Evolutionary conservation across 2,113 vertebrate species (phyloP), one percentile per base, ranked within the genome.

Genomic region (Eublepharis macularius): DNA sequence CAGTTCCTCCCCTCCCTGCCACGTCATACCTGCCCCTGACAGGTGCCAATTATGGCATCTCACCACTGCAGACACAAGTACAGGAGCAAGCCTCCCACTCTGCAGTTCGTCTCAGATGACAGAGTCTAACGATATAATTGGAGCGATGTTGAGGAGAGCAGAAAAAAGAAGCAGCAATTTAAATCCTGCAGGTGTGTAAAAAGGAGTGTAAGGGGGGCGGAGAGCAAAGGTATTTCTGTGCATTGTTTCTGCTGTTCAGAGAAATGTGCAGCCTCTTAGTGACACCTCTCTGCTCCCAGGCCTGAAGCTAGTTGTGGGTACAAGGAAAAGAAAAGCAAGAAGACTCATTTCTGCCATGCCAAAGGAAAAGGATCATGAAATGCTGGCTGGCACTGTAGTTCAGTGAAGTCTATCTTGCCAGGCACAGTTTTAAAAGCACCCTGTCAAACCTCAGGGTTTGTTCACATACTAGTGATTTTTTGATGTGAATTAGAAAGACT

Each of bases 11-110:
- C 86, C 57, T 45, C 43, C 54, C 19, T 26, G 8, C 17, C 43
- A 63, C 47, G 32, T 73, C 57, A 87, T 69, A 89, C 73, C 3
- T 26, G 49, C 73, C 60, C 69, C 80, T 94, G 94, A 93, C 94
- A 95, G 94, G 91, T 95, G 94, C 93, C 93, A 94, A 94, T 94
- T 94, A 94, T 5, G 16, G 87, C 86, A 73, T 93, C 87, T 86
- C 79, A 54, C 6, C 63, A 90, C 89, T 89, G 82, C 81, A 89
- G 90, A 92, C 92, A 94, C 89, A 93, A 83, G 87, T 91, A 1
- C 54, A 82, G 88, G 9, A n/a, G 81, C 78, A 87, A 73, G 29
- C 88, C 92, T 39, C 94, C 93, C 86, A 93, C 93, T 86, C 75
- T 41, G 73, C 83, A 78, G 79, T 81, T 77, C 32, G 80, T 70